A percentile compares a stretch with the other conserved stretches of the same genome.
phyloP scores from a whole-genome alignment of 2,113 vertebrate species.

The Macquaria australasica region DNA sequence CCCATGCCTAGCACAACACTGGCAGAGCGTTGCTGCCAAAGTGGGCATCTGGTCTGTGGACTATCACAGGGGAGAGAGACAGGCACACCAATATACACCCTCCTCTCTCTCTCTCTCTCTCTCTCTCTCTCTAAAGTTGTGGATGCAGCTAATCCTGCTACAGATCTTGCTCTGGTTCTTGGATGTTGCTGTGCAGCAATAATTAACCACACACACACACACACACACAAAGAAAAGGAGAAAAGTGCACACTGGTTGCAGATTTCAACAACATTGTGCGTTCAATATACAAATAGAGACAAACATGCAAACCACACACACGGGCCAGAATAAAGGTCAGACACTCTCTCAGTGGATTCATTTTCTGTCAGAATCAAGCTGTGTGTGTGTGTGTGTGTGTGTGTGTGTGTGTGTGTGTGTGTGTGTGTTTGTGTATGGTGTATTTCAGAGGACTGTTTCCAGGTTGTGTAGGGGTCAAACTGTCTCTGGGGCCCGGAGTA shows the following conservation, averaged over 20 bases:
- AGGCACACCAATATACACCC: conserved; percentile 28
- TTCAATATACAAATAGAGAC: conserved; percentile 7
- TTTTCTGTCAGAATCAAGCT: conserved; percentile 23
- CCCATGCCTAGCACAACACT: conserved; percentile 54
- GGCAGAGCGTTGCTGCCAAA: conserved; percentile 70
- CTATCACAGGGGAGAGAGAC: conserved; percentile 61
- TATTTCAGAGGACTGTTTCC: conserved; percentile 18
- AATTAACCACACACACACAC: conserved; percentile 15
- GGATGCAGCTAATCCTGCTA: conserved; percentile 24
- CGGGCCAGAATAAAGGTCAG: conserved; percentile 5
- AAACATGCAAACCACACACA: neutral
- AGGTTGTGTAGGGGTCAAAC: conserved; percentile 35
- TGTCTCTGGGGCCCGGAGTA: neutral
- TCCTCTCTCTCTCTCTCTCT: conserved; percentile 27
- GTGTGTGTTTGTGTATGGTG: neutral
- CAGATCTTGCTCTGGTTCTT: conserved; percentile 44
- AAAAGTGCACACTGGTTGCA: neutral
- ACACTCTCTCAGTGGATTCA: neutral
- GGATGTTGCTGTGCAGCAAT: neutral
- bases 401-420: conserved; percentile 9
- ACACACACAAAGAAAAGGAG: neutral
- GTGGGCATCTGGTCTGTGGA: conserved; percentile 79
- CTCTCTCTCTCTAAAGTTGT: conserved; percentile 33
- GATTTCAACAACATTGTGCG: neutral
- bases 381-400: conserved; percentile 9